Evolutionary conservation across 2,797 vertebrate species (phyloP).

Genomic region (Acrocephalus scirpaceus): DNA sequence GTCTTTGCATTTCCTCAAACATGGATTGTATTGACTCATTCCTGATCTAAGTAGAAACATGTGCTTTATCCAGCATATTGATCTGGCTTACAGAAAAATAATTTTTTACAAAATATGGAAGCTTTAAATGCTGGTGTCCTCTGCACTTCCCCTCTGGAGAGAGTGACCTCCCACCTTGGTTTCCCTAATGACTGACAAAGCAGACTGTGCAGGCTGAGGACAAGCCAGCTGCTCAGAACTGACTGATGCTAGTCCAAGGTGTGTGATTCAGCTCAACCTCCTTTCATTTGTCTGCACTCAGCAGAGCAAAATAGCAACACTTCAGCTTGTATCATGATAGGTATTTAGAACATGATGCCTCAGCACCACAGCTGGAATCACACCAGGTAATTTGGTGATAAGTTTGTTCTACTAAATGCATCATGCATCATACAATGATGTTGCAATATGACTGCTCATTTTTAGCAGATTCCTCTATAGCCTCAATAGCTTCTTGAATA

Average conservation of each 20-base stretch:
- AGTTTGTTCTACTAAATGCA: not conserved
- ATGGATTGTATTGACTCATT: not conserved
- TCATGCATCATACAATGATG: not conserved
- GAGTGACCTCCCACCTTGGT: not conserved
- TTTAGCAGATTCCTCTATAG: not conserved
- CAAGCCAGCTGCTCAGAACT: not conserved
- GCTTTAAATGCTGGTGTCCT: not conserved
- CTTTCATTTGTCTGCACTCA: not conserved
- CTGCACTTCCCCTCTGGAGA: not conserved
- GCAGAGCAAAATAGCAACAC: not conserved
- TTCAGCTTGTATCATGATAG: not conserved
- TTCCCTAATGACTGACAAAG: not conserved
- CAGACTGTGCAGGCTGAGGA: not conserved
- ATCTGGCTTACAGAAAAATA: not conserved
- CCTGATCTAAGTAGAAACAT: not conserved
- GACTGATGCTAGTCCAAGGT: not conserved
- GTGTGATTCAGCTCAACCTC: not conserved
- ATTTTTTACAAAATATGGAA: not conserved
- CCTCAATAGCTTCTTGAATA: not conserved
- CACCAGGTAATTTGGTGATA: not conserved
- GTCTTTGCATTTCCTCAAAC: not conserved
- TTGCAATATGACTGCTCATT: not conserved
- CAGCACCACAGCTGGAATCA: not conserved
- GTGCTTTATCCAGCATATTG: not conserved
- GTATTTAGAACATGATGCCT: not conserved